Conservation (phyloP, 2,797 vertebrate genomes). For the Cottoperca gobio region DNA sequence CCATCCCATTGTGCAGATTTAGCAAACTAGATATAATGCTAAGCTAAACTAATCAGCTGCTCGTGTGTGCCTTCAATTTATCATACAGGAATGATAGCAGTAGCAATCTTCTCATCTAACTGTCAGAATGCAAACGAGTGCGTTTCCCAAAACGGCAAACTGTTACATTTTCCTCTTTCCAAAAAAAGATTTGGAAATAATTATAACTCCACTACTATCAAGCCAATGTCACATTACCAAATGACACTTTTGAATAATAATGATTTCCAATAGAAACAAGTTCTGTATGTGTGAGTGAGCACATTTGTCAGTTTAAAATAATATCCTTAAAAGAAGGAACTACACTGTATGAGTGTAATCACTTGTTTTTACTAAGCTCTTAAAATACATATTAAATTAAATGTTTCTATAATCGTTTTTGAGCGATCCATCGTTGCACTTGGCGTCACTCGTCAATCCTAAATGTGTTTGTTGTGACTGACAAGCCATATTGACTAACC, state of each 20-base stretch:
- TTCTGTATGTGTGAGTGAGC: not conserved
- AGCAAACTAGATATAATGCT: no score
- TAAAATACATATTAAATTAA: constrained; percentile 17
- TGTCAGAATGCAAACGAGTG: not conserved
- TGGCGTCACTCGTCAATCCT: constrained; percentile 55
- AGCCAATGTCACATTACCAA: constrained; percentile 21
- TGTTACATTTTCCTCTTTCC: not conserved
- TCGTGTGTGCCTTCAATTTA: not conserved
- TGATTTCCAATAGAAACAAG: constrained; percentile 13
- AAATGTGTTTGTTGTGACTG: constrained; percentile 66
- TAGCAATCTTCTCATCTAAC: not conserved
- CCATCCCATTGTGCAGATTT: no score
- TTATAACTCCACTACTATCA: not conserved
- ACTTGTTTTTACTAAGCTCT: constrained; percentile 31
- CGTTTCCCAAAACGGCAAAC: not conserved
- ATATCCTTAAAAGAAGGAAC: constrained; percentile 10
- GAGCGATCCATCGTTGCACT: constrained; percentile 30
- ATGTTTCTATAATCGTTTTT: constrained; percentile 41
- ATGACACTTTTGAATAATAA: constrained; percentile 4
- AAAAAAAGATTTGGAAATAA: not conserved
- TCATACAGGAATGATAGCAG: no score
- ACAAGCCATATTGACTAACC: constrained; percentile 54
- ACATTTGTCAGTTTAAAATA: constrained; percentile 30
- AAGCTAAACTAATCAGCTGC: not conserved
- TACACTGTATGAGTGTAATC: not conserved